Base-by-base conservation (phyloP, 2,797 vertebrate genomes). In the Steatocranus sp. region DNA sequence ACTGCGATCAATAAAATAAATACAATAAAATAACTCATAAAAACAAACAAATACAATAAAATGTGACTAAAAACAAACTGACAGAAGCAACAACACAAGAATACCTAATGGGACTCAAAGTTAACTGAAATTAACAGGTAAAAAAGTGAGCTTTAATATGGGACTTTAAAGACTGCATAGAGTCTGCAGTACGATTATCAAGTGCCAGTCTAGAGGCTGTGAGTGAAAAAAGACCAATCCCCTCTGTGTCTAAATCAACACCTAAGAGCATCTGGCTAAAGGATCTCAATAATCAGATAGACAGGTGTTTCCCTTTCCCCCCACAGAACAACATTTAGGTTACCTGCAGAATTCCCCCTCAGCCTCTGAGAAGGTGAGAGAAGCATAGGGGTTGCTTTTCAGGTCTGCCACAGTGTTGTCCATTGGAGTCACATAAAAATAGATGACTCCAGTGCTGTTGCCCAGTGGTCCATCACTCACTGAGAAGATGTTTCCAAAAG, bases 281-380 rank as follows among this genome's bases (percentile, higher is more conserved):
- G 18, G 18, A 58, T 34, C 56, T 34, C 30, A 61, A 61, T n/a
- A 3, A 34, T 34, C 30, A 61, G 6, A n/a, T 61, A n/a, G 30
- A 61, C n/a, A 6, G 56, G 17, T 11, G 56, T 61, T 58, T 58
- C 30, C 30, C 9, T 5, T 34, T 0, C 30, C 56, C 56, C 27
- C 17, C 56, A 34, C 32, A 18, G 8, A 70, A 70, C 38, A 30
- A 48, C 17, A 5, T 12, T 43, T 3, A 17, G 14, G 5, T 49
- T 94, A 97, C 97, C 97, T 97, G 96, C 97, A 98, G 81, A 97
- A 97, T 81, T 98, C 96, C 70, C 96, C 96, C 11, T 98, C 97
- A 0, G 95, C 93, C 83, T 98, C 97, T 3, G 96, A 96, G 83
- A 98, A 95, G 2, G 96, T 97, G 84, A 98, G 87, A 0, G 97